Evolutionary conservation across 2,113 vertebrate genomes (phyloP).

Genomic region (Gopherus evgoodei): DNA sequence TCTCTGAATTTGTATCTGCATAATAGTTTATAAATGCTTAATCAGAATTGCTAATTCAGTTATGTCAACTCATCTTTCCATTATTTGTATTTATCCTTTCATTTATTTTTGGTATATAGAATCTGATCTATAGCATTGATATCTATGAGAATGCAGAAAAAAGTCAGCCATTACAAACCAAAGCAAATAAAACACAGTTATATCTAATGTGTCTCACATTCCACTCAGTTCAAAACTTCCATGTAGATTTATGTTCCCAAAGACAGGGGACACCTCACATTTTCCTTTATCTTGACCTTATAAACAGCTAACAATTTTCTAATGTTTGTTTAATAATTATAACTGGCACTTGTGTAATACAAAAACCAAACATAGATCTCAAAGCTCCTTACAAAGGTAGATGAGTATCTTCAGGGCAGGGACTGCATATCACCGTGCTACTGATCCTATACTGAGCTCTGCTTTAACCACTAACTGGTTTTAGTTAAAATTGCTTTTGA

Average conservation of each 20-base stretch:
- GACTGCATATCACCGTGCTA: accelerated
- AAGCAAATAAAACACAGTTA: neutral
- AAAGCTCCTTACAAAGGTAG: neutral
- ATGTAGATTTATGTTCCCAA: neutral
- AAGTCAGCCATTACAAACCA: neutral
- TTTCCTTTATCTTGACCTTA: neutral
- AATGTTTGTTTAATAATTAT: neutral
- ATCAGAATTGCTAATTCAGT: neutral
- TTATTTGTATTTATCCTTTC: neutral
- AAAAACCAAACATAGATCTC: accelerated
- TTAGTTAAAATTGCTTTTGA: accelerated
- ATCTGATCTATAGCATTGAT: accelerated
- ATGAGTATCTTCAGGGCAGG: accelerated
- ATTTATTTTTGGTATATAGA: neutral
- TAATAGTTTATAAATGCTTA: neutral
- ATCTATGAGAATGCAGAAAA: neutral
- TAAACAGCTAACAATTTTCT: neutral
- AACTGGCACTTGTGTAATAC: accelerated
- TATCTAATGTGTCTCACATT: neutral
- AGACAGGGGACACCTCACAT: neutral
- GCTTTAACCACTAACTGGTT: accelerated
- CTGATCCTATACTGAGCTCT: accelerated
- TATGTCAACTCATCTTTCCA: neutral
- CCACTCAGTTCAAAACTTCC: neutral
- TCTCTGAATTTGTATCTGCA: neutral